Base-by-base conservation (phyloP, 2,797 vertebrate species). In the Pseudomugil gertrudae region DNA sequence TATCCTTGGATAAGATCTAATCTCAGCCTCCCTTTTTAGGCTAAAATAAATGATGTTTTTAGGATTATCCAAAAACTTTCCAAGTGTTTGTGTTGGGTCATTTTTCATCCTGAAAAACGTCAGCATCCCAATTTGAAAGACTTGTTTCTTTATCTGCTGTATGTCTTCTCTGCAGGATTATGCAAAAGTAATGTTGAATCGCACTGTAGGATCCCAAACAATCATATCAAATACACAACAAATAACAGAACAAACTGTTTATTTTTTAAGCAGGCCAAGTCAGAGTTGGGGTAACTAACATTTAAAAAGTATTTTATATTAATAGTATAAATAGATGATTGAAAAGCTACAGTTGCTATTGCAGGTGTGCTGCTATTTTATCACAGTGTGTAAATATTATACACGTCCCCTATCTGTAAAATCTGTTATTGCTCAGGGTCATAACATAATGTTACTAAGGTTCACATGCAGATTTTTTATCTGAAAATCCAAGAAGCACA, bases 31-130 rank as follows among this genome's bases (percentile, higher is more conserved):
- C 8, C 47, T 69, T 76, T 71, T 81, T 68, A 76, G 73, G 68
- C 61, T 59, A 54, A 65, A 17, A 47, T 8, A 76, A 55, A 56
- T 83, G 58, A 32, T 70, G 24, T 48, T n/a, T 55, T 63, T 76
- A 15, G 83, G 63, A 72, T 15, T 55, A 76, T 23, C 48, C 45
- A 55, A 13, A 63, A 43, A 75, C 84, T 87, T 81, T 47, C 64
- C 69, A 69, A 76, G 80, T 56, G 66, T 80, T 69, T 74, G 66
- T 77, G 72, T 55, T 13, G 68, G 59, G 27, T 66, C 27, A 72
- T 56, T 55, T 0, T 72, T 74, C 43, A 79, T 57, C 61, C 3
- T 54, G 38, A 59, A 77, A 82, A 56, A 63, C 48, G 64, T 36
- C 24, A 48, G 62, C 23, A 66, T 29, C 54, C 33, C 3, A 54